Base-by-base conservation (phyloP, 1,140 invertebrate species). In the Drosophila nigrodunni region DNA sequence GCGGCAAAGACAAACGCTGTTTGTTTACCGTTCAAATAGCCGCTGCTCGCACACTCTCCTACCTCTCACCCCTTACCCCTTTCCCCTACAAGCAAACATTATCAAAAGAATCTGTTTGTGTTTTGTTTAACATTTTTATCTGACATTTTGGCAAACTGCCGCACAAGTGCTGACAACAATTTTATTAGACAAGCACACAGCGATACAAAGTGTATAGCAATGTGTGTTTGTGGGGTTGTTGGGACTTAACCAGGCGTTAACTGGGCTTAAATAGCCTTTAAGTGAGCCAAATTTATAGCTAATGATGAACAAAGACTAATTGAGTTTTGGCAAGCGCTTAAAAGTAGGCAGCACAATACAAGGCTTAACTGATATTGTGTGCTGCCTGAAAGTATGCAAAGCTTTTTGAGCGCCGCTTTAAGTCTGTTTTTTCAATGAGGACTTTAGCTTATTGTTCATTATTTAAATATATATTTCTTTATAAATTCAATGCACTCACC, bases 201-300 rank as follows among this genome's bases (percentile, higher is more conserved):
- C 21, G 25, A 3, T 3, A 30, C 50, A 69, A 55, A 34, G 41
- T 30, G 59, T 50, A 65, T 35, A 54, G 34, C 35, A 8, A 13
- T 57, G 60, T 41, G 30, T 49, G 47, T 62, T 5, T 30, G 44
- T 39, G 74, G 61, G 54, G 58, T 46, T 46, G 47, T 10, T 39
- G 30, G 47, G 50, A 46, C 74, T 79, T 75, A 77, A 87, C 71
- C 54, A 46, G 80, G 82, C 80, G 82, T 88, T 88, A 87, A 80
- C 68, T 68, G 54, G 57, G 44, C 54, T 74, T 55, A 79, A 88
- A 80, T 77, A 41, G 74, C 65, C 74, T 65, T 67, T 30, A 64
- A 74, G 69, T 71, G 54, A 35, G 46, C 52, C 68, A 73, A 68
- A 88, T 89, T 88, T 85, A 88, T 74, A 81, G 60, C 47, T 62